Conservation (phyloP, 2,797 vertebrate genomes). For the Heteromormyrus szaboi region DNA sequence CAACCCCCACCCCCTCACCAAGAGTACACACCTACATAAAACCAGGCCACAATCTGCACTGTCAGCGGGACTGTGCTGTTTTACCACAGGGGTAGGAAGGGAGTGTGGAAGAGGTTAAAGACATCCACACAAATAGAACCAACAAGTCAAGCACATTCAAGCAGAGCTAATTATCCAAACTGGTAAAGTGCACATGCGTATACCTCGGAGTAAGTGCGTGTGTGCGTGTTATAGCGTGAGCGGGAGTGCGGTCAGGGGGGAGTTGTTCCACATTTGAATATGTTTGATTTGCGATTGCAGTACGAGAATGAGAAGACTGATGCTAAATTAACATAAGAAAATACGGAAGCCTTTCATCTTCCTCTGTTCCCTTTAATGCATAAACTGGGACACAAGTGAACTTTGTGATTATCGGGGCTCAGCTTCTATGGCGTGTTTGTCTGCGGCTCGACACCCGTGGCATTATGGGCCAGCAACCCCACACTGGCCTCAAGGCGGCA, state of each 20-base stretch:
- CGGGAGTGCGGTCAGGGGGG: conserved; percentile 3
- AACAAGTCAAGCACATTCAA: conserved; percentile 6
- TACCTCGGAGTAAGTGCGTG: not conserved
- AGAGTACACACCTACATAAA: not conserved
- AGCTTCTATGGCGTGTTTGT: not conserved
- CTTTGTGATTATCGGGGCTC: conserved; percentile 9
- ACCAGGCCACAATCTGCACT: not conserved
- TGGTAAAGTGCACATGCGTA: not conserved
- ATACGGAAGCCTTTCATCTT: conserved; percentile 20
- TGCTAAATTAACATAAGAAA: conserved; percentile 26
- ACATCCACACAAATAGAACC: not conserved
- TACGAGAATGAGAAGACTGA: conserved; percentile 20
- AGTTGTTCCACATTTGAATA: conserved; percentile 28
- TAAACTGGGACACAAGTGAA: conserved; percentile 24
- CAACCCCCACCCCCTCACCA: not conserved
- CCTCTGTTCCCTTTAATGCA: conserved; percentile 8
- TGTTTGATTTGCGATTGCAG: conserved; percentile 26
- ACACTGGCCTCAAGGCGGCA: not conserved
- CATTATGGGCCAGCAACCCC: not conserved
- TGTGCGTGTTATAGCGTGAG: not conserved
- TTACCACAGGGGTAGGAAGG: not conserved
- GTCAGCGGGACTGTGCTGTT: not conserved
- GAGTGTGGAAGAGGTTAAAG: not conserved
- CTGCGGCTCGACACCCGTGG: not conserved
- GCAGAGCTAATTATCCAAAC: conserved; percentile 10